Conservation (phyloP, 2,797 vertebrate genomes). For the Discoglossus pictus region DNA sequence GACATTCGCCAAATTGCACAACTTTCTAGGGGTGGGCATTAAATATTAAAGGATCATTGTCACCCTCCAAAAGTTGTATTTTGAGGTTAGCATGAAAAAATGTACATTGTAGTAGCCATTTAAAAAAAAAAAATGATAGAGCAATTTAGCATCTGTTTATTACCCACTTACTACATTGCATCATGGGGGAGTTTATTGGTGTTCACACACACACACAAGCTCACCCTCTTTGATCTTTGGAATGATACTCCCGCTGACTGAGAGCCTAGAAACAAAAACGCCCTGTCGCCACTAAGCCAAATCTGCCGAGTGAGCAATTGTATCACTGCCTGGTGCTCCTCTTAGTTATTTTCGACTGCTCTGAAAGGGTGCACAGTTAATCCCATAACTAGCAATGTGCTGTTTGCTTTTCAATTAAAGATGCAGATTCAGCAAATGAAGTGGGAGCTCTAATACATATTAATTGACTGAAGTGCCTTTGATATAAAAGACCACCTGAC, state of each 20-base stretch:
- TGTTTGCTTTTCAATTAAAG: conserved; percentile 19
- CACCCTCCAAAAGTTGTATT: too few relatives aligned
- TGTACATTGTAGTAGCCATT: too few relatives aligned
- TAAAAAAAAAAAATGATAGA: too few relatives aligned
- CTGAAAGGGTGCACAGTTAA: conserved; percentile 8
- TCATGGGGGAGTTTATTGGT: too few relatives aligned
- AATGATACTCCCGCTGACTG: conserved; percentile 11
- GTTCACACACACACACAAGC: too few relatives aligned
- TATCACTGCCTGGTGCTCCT: neutral
- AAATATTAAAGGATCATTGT: too few relatives aligned
- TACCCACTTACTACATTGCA: too few relatives aligned
- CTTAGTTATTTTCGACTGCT: neutral
- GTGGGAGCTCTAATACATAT: neutral
- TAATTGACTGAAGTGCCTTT: neutral
- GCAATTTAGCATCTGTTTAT: too few relatives aligned
- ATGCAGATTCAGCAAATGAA: conserved; percentile 12
- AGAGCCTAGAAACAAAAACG: conserved; percentile 16
- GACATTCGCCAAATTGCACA: too few relatives aligned
- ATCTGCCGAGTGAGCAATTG: conserved; percentile 12
- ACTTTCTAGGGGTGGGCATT: too few relatives aligned
- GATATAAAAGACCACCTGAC: conserved; percentile 8
- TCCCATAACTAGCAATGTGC: conserved; percentile 29
- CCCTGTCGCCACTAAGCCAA: neutral
- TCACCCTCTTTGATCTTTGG: neutral
- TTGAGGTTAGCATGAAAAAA: too few relatives aligned